Evolutionary conservation across 2,113 vertebrate species (phyloP).

Genomic region (Bombycilla garrulus): DNA sequence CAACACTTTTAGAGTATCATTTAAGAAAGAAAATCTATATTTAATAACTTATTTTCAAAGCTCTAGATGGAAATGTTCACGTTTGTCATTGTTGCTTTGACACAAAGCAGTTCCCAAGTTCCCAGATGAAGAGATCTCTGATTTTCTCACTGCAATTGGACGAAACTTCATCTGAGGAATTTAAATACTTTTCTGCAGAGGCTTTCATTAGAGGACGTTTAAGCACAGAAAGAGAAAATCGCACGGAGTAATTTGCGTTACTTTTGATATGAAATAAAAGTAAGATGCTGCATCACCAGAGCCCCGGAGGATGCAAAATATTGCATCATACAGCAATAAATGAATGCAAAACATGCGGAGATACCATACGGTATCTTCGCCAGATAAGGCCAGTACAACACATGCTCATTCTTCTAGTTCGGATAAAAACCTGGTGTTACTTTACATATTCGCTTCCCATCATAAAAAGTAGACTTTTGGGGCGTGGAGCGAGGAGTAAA

Average conservation of each 20-base stretch:
- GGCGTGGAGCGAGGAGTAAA: not conserved
- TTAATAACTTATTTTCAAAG: not conserved
- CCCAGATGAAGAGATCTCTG: not conserved
- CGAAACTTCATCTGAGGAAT: not conserved
- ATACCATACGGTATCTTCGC: not conserved
- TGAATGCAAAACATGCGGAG: not conserved
- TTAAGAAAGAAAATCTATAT: not conserved
- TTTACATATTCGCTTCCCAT: not conserved
- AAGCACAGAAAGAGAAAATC: not conserved
- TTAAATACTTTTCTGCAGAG: not conserved
- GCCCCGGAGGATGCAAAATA: slow-evolving; percentile 46
- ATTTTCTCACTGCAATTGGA: not conserved
- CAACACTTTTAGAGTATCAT: not conserved
- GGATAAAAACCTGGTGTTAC: not conserved
- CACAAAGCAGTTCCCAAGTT: not conserved
- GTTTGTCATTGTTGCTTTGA: not conserved
- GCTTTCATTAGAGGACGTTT: not conserved
- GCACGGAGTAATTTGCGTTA: not conserved
- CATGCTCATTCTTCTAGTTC: not conserved
- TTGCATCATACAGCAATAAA: slow-evolving; percentile 65
- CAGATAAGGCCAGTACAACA: not conserved
- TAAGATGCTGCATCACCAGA: not conserved
- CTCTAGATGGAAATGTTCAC: not conserved
- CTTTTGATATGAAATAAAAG: not conserved
- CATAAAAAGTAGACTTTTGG: not conserved